Evolutionary conservation across 2,113 vertebrate species (phyloP).

Genomic region (Crotalus tigris): DNA sequence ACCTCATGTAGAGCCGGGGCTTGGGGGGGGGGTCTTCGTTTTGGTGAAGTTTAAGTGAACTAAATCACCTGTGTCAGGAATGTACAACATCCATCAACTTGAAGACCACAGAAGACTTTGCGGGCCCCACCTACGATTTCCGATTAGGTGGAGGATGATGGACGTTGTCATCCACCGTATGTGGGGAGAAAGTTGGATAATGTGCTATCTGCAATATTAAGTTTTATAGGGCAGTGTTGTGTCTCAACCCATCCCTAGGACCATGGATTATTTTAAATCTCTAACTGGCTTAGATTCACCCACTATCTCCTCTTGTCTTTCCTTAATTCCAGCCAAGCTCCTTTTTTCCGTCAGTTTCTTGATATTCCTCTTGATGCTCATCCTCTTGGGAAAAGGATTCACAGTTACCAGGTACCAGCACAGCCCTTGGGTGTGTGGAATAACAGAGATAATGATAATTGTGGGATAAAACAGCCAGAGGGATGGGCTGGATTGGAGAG

Average conservation of each 20-base stretch:
- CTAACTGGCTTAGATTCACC: no score
- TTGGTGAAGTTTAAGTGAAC: background rate
- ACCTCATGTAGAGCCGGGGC: background rate
- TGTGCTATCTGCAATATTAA: background rate
- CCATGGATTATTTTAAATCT: background rate
- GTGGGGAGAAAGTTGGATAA: background rate
- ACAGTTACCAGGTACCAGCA: slow-evolving; percentile 83
- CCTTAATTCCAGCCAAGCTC: slow-evolving; percentile 79
- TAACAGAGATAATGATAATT: background rate
- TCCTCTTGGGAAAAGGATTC: slow-evolving; percentile 91
- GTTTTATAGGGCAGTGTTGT: background rate
- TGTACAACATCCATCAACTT: background rate
- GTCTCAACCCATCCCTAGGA: background rate
- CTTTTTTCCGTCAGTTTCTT: slow-evolving; percentile 91
- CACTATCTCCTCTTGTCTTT: background rate
- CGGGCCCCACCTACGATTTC: background rate
- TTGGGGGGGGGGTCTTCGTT: background rate
- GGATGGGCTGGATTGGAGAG: background rate
- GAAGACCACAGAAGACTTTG: background rate
- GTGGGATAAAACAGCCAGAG: background rate
- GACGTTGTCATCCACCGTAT: background rate
- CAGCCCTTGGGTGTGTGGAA: slow-evolving; percentile 33
- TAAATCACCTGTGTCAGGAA: background rate
- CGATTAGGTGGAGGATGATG: background rate
- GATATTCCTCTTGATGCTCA: slow-evolving; percentile 90